phyloP scores from a whole-genome alignment of 2,797 vertebrate genomes.

The Galagoides demidoff region DNA sequence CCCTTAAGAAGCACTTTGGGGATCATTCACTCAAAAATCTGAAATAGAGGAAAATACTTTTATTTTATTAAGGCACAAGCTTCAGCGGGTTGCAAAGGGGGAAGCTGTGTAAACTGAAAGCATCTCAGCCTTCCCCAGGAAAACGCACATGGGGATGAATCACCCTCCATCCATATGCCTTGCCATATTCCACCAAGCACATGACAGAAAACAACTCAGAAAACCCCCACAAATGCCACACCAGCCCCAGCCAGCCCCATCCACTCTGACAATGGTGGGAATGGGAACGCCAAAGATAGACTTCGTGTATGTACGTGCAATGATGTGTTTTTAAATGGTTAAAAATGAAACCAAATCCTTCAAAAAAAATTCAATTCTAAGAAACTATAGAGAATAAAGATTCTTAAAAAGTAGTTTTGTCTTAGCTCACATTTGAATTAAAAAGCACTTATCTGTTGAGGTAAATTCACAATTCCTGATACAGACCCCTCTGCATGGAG shows the following conservation, averaged over 20 bases:
- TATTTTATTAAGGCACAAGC: conserved; percentile 51
- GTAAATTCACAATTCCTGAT: background rate
- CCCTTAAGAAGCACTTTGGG: conserved; percentile 6
- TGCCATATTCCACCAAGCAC: background rate
- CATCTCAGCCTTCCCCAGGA: background rate
- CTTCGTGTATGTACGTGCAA: background rate
- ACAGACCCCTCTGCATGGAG: background rate
- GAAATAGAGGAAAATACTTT: conserved; percentile 11
- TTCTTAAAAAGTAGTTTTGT: background rate
- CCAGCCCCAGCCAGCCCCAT: background rate
- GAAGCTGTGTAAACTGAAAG: background rate
- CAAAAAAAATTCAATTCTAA: background rate
- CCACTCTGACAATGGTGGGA: conserved; percentile 7
- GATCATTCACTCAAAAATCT: conserved; percentile 57
- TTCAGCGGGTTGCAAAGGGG: background rate
- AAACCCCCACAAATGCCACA: conserved; percentile 3
- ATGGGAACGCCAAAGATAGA: background rate
- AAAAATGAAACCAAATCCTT: conserved; percentile 4
- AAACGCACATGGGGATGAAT: conserved; percentile 47
- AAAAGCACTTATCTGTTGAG: background rate
- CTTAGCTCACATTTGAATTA: background rate
- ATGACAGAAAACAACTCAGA: conserved; percentile 10
- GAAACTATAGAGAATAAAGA: background rate
- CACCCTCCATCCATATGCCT: conserved; percentile 36
- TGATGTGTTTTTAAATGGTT: background rate